A percentile compares a stretch with the other conserved stretches of the same genome.
Conservation (phyloP, 1,140 invertebrate species). For the Drosophila quadrilineata region DNA sequence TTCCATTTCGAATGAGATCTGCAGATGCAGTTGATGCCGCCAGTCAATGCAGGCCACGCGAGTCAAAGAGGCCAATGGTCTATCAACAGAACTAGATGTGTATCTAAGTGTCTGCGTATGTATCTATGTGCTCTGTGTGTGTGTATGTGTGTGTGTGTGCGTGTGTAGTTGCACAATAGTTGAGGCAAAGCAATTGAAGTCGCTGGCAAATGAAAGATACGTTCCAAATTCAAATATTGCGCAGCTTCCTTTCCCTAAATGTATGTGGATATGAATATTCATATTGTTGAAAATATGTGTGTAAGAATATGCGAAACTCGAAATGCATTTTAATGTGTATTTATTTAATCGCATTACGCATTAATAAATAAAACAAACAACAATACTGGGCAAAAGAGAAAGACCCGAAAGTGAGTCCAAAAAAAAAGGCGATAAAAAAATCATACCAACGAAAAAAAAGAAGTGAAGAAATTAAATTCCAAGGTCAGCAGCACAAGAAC, state of each 20-base stretch:
- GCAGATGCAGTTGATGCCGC: constrained; percentile 46
- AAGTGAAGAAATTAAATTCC: constrained; percentile 53
- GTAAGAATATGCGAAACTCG: constrained; percentile 17
- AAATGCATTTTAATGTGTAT: constrained; percentile 24
- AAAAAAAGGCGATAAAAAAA: constrained; percentile 24
- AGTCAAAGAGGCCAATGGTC: constrained; percentile 40
- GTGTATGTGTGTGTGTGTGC: background rate
- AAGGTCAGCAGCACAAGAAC: constrained; percentile 63
- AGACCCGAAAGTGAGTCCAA: constrained; percentile 8
- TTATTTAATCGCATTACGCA: constrained; percentile 54
- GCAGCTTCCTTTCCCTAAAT: constrained; percentile 2
- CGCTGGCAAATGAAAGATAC: constrained; percentile 10
- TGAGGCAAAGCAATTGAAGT: constrained; percentile 24
- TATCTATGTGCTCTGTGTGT: too few relatives aligned
- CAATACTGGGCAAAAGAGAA: too few relatives aligned
- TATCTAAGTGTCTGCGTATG: background rate
- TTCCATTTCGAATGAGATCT: constrained; percentile 54
- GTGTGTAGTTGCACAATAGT: constrained; percentile 25
- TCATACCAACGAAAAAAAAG: constrained; percentile 13
- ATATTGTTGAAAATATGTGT: background rate
- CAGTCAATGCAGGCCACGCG: constrained; percentile 35
- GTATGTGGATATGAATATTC: background rate
- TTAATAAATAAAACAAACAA: constrained; percentile 57
- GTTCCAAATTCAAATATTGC: constrained; percentile 19
- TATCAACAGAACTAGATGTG: background rate